These are phyloP conservation scores for Orchesella cincta DNA, from an alignment of 1,140 invertebrate genomes.

Conservation along the genomic window DNA sequence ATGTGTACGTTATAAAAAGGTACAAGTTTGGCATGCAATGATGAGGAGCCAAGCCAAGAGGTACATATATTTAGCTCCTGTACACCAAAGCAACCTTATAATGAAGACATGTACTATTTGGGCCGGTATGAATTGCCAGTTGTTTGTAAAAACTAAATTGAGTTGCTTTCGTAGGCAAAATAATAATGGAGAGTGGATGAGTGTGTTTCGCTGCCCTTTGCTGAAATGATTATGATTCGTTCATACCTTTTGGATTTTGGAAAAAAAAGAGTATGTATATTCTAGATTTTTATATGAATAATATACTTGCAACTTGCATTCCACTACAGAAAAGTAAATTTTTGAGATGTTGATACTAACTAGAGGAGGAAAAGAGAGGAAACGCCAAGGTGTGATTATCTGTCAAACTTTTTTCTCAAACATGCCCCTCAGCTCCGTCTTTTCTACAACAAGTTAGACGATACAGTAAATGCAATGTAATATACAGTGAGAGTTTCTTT, in stretches of 20 bases:
- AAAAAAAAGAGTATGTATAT: too few species aligned
- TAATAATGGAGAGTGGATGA: not conserved
- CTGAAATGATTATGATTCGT: not conserved
- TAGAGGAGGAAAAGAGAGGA: not conserved
- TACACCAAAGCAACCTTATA: too few species aligned
- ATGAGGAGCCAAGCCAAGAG: too few species aligned
- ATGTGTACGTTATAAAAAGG: too few species aligned
- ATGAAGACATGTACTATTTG: too few species aligned
- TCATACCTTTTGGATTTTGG: too few species aligned
- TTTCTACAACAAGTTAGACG: not conserved
- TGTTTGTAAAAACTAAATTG: not conserved
- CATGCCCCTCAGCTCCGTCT: slow-evolving; percentile 11
- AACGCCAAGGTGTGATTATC: slow-evolving; percentile 28
- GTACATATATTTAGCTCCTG: too few species aligned
- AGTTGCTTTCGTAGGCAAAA: not conserved
- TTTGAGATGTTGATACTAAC: not conserved
- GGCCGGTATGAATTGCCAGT: too few species aligned
- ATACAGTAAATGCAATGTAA: not conserved
- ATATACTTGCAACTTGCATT: too few species aligned
- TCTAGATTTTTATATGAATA: too few species aligned
- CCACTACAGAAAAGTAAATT: not conserved
- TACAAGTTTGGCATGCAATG: too few species aligned
- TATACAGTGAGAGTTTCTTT: not conserved
- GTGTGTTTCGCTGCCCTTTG: not conserved
- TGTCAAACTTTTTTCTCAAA: slow-evolving; percentile 23